Percentiles rank a stretch among this genome's conserved stretches.
phyloP scores from a whole-genome alignment of 2,797 vertebrate species.

The Eptatretus atami region DNA sequence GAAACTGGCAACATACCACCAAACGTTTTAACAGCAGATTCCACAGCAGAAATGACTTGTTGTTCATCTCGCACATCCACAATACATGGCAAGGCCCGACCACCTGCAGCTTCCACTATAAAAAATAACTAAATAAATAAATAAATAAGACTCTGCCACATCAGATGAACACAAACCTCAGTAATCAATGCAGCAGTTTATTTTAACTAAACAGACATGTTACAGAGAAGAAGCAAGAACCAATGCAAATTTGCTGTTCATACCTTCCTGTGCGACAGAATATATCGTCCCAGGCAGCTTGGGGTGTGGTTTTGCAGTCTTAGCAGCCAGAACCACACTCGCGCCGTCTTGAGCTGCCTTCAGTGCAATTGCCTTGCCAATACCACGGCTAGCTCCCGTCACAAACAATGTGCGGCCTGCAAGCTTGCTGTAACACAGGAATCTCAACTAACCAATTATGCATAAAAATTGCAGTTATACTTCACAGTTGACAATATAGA shows the following conservation, averaged over 20 bases:
- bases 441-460: no score
- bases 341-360: constrained; percentile 78
- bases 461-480: no score
- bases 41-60: constrained; percentile 36
- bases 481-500: no score
- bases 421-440: constrained; percentile 25
- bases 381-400: constrained; percentile 67
- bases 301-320: constrained; percentile 41
- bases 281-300: constrained; percentile 70
- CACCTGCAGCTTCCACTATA: constrained; percentile 52
- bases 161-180: no score
- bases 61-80: constrained; percentile 67
- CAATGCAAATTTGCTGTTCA: constrained; percentile 11
- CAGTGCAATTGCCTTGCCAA: constrained; percentile 74
- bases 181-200: no score
- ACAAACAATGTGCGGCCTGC: constrained; percentile 66
- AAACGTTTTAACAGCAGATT: constrained; percentile 40
- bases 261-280: constrained; percentile 59
- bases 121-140: constrained; percentile 7
- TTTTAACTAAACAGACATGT: no score
- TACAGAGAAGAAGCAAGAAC: background rate
- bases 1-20: constrained; percentile 26
- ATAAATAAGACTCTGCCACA: no score
- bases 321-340: constrained; percentile 65
- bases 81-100: constrained; percentile 44